Evolutionary conservation across 2,888 invertebrate species (phyloP).

Genomic region (Thyatira batis): DNA sequence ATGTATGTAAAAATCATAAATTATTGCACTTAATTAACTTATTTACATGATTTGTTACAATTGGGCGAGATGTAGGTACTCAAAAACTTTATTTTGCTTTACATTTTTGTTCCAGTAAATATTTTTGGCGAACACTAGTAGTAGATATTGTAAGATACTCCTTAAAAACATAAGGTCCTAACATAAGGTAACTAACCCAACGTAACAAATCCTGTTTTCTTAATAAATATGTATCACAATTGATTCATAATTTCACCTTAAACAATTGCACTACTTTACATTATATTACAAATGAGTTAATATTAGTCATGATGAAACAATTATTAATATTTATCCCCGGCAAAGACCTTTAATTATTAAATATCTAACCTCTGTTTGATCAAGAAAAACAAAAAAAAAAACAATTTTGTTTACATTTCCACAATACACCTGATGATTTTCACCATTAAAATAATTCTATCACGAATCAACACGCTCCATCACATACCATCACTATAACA

Average conservation of each 20-base stretch:
- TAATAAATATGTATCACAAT: constrained; percentile 73
- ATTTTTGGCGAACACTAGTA: too few relatives aligned
- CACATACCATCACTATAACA: constrained; percentile 40
- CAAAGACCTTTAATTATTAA: too few relatives aligned
- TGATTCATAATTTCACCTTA: constrained; percentile 60
- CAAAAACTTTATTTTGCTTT: neutral
- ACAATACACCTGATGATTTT: neutral
- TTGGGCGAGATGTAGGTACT: too few relatives aligned
- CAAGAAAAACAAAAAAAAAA: too few relatives aligned
- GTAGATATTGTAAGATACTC: too few relatives aligned
- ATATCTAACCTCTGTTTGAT: too few relatives aligned
- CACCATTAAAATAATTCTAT: neutral
- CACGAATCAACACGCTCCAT: neutral
- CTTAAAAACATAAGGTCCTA: neutral
- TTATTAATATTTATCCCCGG: too few relatives aligned
- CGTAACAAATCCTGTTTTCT: constrained; percentile 18
- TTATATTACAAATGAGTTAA: constrained; percentile 5
- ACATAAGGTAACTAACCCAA: neutral
- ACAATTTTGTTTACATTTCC: too few relatives aligned
- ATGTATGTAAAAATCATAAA: neutral
- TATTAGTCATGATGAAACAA: constrained; percentile 3
- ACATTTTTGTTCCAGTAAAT: too few relatives aligned
- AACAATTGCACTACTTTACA: constrained; percentile 47
- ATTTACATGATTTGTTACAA: constrained; percentile 2
- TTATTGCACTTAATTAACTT: constrained; percentile 1